Percentiles rank a stretch among this genome's conserved stretches.
These are phyloP conservation scores for Vidua chalybeata DNA, from an alignment of 2,113 vertebrate genomes.

Conservation along the genomic window DNA sequence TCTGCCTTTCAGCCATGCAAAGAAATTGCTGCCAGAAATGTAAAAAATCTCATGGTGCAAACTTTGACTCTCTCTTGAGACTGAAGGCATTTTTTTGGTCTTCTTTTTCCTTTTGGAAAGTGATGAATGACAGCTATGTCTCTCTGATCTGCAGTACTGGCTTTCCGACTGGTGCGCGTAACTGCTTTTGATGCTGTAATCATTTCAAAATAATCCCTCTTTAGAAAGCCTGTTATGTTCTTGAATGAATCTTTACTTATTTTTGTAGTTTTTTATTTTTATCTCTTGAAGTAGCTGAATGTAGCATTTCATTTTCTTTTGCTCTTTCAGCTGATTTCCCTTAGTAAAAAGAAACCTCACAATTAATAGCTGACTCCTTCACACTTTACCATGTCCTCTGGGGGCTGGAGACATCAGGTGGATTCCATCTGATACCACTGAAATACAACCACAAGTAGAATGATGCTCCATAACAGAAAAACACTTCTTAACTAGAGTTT, in stretches of 20 bases:
- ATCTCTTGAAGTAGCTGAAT: not conserved
- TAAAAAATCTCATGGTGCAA: not conserved
- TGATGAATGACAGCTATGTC: not conserved
- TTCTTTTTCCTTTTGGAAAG: not conserved
- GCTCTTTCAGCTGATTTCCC: not conserved
- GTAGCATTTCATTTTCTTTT: not conserved
- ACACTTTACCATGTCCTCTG: not conserved
- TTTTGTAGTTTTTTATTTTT: constrained; percentile 37
- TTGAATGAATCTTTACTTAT: constrained; percentile 41
- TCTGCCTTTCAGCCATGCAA: not conserved
- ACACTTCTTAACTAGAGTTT: not conserved
- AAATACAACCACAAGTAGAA: not conserved
- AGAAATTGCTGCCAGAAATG: not conserved
- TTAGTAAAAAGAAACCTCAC: not conserved
- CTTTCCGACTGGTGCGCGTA: constrained; percentile 36
- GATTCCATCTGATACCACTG: constrained; percentile 30
- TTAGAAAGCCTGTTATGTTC: constrained; percentile 43
- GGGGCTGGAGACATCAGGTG: constrained; percentile 1
- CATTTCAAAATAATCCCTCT: constrained; percentile 59
- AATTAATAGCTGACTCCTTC: not conserved
- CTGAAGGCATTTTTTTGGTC: not conserved
- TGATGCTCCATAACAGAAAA: not conserved
- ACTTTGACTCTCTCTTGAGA: constrained; percentile 2
- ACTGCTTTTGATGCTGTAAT: constrained; percentile 48
- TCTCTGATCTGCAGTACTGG: constrained; percentile 30